A percentile compares a stretch with the other conserved stretches of the same genome.
Evolutionary conservation across 2,888 invertebrate genomes (phyloP).

Genomic region (Bembecia ichneumoniformis): DNA sequence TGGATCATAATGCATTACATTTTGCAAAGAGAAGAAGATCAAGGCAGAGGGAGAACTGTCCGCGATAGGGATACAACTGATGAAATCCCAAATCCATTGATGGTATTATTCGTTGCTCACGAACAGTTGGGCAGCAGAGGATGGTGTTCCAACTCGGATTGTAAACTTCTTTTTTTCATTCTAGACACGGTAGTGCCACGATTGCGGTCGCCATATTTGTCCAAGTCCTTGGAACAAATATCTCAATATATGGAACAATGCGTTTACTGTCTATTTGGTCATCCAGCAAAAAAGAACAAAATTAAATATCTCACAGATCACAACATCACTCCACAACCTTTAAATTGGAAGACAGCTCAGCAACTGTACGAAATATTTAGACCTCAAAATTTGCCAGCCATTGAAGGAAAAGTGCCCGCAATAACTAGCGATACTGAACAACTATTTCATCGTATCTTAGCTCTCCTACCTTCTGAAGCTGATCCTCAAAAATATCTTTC

Average conservation of each 20-base stretch:
- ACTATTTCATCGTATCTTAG: constrained; percentile 79
- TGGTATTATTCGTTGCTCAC: constrained; percentile 85
- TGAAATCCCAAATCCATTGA: constrained; percentile 80
- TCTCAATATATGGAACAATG: constrained; percentile 87
- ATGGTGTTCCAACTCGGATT: constrained; percentile 85
- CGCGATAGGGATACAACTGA: constrained; percentile 56
- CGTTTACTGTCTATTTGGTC: constrained; percentile 87
- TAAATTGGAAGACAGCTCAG: constrained; percentile 82
- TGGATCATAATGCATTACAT: constrained; percentile 90
- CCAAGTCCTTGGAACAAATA: constrained; percentile 76
- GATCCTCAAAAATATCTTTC: constrained; percentile 76
- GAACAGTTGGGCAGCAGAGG: constrained; percentile 83
- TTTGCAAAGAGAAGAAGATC: constrained; percentile 80
- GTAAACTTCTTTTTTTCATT: constrained; percentile 83
- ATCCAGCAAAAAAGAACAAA: constrained; percentile 79
- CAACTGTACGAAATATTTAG: constrained; percentile 86
- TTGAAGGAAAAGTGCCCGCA: constrained; percentile 81
- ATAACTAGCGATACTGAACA: constrained; percentile 88
- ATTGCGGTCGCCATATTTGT: constrained; percentile 76
- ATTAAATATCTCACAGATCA: constrained; percentile 80
- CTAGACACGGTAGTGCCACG: constrained; percentile 82
- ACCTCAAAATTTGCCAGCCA: constrained; percentile 84
- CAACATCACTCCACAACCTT: constrained; percentile 76
- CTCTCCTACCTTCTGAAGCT: constrained; percentile 77
- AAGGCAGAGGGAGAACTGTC: constrained; percentile 69